Percentiles rank a stretch among this genome's conserved stretches.
Evolutionary conservation across 2,888 invertebrate genomes (phyloP).

Genomic region (Drosophila bunnanda): DNA sequence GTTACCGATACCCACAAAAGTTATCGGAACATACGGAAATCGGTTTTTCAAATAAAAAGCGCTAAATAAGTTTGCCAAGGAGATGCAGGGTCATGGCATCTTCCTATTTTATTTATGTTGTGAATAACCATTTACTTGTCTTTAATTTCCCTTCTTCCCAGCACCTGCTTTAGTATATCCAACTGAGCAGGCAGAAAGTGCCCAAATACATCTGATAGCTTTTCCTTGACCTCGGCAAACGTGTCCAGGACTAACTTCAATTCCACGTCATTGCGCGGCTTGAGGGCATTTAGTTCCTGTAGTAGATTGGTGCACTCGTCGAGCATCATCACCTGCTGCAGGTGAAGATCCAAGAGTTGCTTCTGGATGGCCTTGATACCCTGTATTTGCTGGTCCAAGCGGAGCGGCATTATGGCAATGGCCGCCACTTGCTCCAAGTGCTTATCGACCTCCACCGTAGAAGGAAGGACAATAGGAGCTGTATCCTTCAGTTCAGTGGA

Average conservation of each 20-base stretch:
- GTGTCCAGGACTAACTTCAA: slow-evolving; percentile 29
- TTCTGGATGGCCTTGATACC: slow-evolving; percentile 33
- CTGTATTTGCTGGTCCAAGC: slow-evolving; percentile 41
- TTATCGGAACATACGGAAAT: slow-evolving; percentile 8
- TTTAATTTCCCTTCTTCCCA: not conserved
- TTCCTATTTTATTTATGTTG: not conserved
- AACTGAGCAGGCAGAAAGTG: slow-evolving; percentile 40
- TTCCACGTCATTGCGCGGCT: slow-evolving; percentile 24
- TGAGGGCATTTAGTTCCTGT: slow-evolving; percentile 29
- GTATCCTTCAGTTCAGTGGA: not conserved
- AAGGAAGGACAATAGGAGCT: not conserved
- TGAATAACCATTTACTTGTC: not conserved
- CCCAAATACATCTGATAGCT: slow-evolving; percentile 42
- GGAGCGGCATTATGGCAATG: slow-evolving; percentile 32
- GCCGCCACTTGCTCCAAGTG: slow-evolving; percentile 32
- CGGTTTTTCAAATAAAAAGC: not conserved
- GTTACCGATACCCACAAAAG: not conserved
- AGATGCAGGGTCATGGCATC: not conserved
- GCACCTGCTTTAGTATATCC: slow-evolving; percentile 23
- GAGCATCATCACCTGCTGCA: slow-evolving; percentile 35
- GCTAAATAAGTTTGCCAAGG: too few species aligned
- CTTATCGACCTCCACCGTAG: not conserved
- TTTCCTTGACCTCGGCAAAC: slow-evolving; percentile 30
- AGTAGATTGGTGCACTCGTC: slow-evolving; percentile 41
- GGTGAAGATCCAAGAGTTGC: slow-evolving; percentile 35